A percentile compares a stretch with the other conserved stretches of the same genome.
These are phyloP conservation scores for Zaprionus inermis DNA, from an alignment of 1,140 invertebrate species.

Conservation along the genomic window DNA sequence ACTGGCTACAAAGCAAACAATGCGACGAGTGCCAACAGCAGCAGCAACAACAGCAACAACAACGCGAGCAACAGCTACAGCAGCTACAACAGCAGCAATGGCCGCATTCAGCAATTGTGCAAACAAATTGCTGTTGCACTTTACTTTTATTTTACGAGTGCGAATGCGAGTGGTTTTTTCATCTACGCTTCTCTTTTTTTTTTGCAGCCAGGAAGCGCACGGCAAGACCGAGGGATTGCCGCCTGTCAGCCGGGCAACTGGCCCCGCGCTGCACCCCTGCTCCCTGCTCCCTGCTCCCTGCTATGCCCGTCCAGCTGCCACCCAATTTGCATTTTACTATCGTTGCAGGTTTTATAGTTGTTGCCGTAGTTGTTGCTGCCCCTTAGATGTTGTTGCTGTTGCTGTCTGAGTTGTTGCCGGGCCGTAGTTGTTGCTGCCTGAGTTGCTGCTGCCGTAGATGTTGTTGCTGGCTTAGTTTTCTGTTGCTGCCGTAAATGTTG, in stretches of 20 bases:
- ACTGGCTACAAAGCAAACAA: constrained; percentile 80
- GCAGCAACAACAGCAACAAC: constrained; percentile 46
- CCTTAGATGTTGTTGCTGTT: constrained; percentile 58
- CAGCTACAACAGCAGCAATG: constrained; percentile 59
- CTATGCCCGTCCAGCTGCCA: constrained; percentile 28
- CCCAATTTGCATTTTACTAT: constrained; percentile 81
- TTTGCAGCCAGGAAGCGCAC: constrained; percentile 43
- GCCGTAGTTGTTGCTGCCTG: constrained; percentile 35
- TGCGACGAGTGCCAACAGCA: constrained; percentile 80
- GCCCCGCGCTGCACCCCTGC: neutral
- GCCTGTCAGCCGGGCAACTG: constrained; percentile 33
- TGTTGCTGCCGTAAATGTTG: neutral
- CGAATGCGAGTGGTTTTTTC: constrained; percentile 71
- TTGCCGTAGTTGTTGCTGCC: constrained; percentile 48
- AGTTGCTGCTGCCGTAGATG: constrained; percentile 51
- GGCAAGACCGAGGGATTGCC: constrained; percentile 49
- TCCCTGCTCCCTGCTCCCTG: neutral
- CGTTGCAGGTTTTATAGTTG: constrained; percentile 80
- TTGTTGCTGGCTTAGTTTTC: neutral
- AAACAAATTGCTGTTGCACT: constrained; percentile 82
- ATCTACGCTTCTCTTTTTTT: constrained; percentile 14
- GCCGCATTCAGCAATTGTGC: constrained; percentile 81
- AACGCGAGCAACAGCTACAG: constrained; percentile 27
- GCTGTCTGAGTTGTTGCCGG: constrained; percentile 67
- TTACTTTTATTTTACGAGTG: constrained; percentile 82